phyloP scores from a whole-genome alignment of 1,140 invertebrate genomes.

The Metopolophium dirhodum region DNA sequence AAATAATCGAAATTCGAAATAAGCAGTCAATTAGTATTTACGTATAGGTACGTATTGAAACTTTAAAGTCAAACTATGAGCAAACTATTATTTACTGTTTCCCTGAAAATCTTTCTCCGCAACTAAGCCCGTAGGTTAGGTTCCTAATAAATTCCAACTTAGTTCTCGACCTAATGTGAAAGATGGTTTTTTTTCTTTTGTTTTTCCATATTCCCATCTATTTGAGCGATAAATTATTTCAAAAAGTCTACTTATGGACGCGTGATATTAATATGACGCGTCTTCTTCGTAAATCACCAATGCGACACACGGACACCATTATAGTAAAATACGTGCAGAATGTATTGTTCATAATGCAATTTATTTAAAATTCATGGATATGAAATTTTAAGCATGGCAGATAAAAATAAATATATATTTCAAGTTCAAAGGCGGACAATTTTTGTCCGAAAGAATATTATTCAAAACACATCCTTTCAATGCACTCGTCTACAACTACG shows the following conservation, averaged over 20 bases:
- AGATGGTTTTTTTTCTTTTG: neutral
- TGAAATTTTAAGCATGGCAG: neutral
- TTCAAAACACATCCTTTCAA: neutral
- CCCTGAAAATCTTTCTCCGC: no score
- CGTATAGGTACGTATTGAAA: no score
- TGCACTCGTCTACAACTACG: neutral
- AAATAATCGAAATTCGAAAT: no score
- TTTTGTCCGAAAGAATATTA: neutral
- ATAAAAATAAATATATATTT: slow-evolving; percentile 9
- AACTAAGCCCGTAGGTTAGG: no score
- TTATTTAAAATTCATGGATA: neutral
- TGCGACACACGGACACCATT: neutral
- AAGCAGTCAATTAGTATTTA: no score
- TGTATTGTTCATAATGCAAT: neutral
- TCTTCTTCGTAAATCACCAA: neutral
- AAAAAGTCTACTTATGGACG: neutral
- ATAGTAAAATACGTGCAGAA: neutral
- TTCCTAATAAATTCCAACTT: no score
- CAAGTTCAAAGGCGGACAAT: neutral
- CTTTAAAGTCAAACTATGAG: no score
- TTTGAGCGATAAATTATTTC: neutral
- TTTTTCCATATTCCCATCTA: neutral
- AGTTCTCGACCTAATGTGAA: neutral
- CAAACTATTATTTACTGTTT: no score
- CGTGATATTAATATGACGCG: neutral